These are phyloP conservation scores for Oceanodroma tethys DNA, from an alignment of 2,113 vertebrate species.

Conservation along the genomic window DNA sequence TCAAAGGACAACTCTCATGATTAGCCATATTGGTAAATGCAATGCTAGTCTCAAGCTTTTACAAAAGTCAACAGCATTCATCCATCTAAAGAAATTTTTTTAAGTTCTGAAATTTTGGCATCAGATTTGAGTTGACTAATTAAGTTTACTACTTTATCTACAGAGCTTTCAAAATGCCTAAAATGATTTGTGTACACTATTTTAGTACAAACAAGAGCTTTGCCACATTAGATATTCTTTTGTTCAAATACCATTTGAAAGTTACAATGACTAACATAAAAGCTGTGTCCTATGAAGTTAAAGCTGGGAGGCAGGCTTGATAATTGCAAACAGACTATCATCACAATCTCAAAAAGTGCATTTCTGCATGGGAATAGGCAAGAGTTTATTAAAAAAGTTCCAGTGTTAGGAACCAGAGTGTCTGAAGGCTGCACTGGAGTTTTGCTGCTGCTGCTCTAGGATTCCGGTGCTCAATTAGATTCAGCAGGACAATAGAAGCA, in stretches of 20 bases:
- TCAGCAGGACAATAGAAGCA: constrained; percentile 31
- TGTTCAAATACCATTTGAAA: constrained; percentile 50
- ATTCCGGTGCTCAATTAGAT: constrained; percentile 23
- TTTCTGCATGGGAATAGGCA: background rate
- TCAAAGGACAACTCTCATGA: background rate
- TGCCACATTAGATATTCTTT: constrained; percentile 61
- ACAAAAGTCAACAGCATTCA: background rate
- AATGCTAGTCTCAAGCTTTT: background rate
- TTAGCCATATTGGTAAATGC: background rate
- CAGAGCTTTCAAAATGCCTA: background rate
- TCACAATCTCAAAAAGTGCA: background rate
- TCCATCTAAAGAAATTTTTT: background rate
- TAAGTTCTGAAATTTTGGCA: background rate
- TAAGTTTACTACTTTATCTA: background rate
- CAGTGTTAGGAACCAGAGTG: background rate
- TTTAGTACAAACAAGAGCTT: constrained; percentile 32
- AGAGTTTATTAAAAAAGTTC: background rate
- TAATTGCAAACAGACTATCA: constrained; percentile 13
- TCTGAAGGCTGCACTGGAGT: background rate
- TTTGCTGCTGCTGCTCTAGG: background rate
- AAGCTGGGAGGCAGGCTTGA: background rate
- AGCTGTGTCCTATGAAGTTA: background rate
- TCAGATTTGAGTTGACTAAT: background rate
- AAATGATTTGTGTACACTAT: background rate
- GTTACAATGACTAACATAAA: constrained; percentile 42